Percentiles rank a stretch among this genome's conserved stretches.
Conservation (phyloP, 2,113 vertebrate species). For the Albula goreensis region DNA sequence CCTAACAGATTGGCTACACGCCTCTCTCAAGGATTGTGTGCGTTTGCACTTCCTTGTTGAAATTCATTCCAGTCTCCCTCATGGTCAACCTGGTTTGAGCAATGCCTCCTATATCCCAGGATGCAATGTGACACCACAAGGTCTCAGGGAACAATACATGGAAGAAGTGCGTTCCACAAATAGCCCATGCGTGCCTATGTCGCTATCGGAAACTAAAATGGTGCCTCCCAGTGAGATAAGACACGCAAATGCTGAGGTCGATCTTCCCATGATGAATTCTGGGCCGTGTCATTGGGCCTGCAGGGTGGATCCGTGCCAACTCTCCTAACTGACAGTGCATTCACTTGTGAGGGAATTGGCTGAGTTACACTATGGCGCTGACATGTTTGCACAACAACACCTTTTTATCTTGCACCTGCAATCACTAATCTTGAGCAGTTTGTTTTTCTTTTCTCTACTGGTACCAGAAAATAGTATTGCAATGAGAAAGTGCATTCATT, state of each 20-base stretch:
- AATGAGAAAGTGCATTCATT: neutral
- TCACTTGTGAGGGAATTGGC: neutral
- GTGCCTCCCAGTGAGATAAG: neutral
- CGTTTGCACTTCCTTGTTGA: neutral
- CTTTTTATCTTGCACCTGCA: neutral
- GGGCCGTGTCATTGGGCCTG: neutral
- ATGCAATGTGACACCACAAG: conserved; percentile 16
- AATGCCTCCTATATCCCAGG: conserved; percentile 19
- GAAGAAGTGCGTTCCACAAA: conserved; percentile 45
- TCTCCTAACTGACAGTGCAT: neutral
- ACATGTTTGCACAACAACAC: neutral
- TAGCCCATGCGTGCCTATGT: conserved; percentile 18
- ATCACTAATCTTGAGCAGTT: neutral
- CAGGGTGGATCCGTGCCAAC: neutral
- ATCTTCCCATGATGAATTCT: neutral
- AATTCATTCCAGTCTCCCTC: neutral
- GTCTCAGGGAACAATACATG: conserved; percentile 43
- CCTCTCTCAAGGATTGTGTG: neutral
- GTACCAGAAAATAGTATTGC: neutral
- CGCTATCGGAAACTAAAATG: neutral
- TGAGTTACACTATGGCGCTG: neutral
- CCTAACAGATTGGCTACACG: too few species aligned
- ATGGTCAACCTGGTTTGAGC: neutral
- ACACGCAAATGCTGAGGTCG: neutral
- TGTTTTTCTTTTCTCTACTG: neutral